Conservation (phyloP, 2,797 vertebrate species). For the Champsocephalus esox region DNA sequence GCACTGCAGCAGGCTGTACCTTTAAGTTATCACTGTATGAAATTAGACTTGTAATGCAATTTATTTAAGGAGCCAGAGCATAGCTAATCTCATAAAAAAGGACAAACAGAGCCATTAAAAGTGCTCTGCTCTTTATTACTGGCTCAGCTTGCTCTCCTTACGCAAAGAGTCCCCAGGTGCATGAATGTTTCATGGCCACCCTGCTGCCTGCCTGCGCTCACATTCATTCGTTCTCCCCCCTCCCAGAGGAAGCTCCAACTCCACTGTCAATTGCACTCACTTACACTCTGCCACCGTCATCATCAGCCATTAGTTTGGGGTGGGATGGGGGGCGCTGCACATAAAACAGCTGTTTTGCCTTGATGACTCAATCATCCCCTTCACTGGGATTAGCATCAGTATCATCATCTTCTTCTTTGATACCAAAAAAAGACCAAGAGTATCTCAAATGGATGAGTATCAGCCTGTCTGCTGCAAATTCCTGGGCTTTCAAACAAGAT, state of each 20-base stretch:
- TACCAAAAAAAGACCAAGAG: conserved; percentile 59
- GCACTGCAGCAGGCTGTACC: conserved; percentile 17
- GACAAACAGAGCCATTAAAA: conserved; percentile 71
- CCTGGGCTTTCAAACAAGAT: conserved; percentile 27
- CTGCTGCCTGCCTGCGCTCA: conserved; percentile 67
- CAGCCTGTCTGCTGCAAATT: conserved; percentile 36
- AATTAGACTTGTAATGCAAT: conserved; percentile 64
- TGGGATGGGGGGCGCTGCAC: conserved; percentile 20
- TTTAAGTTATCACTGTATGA: conserved; percentile 29
- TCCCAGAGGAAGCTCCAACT: conserved; percentile 69
- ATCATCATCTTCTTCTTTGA: conserved; percentile 66
- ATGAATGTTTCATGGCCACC: conserved; percentile 82
- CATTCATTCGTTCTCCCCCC: conserved; percentile 51
- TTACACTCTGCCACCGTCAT: conserved; percentile 69
- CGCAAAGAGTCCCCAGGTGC: conserved; percentile 80
- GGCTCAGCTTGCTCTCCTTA: conserved; percentile 72
- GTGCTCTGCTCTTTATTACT: conserved; percentile 69
- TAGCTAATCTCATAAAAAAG: conserved; percentile 67
- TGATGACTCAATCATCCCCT: conserved; percentile 73
- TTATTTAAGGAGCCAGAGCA: conserved; percentile 56
- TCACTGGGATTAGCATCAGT: conserved; percentile 70
- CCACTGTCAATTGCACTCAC: conserved; percentile 69
- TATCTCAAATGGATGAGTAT: conserved; percentile 57
- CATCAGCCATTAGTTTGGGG: conserved; percentile 59
- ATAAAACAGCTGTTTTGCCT: conserved; percentile 70